These are phyloP conservation scores for Sebastes vulpes DNA, from an alignment of 2,797 vertebrate genomes.

Conservation along the genomic window DNA sequence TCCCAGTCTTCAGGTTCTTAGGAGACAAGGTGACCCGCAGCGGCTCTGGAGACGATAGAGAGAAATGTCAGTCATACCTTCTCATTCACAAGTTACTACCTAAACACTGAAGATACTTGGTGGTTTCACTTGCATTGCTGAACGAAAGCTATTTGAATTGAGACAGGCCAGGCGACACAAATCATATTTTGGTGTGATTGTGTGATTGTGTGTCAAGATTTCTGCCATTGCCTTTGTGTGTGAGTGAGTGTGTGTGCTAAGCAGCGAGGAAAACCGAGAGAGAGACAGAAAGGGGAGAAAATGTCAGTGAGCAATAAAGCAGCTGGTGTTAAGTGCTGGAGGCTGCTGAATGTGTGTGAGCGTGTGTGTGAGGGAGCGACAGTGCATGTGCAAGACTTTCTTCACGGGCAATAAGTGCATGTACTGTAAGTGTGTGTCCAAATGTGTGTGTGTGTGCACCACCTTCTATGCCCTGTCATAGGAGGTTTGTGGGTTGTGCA, in stretches of 20 bases:
- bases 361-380: conserved; percentile 39
- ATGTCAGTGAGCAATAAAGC: conserved; percentile 85
- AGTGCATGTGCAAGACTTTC: conserved; percentile 44
- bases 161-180: conserved; percentile 17
- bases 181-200: conserved; percentile 20
- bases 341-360: conserved; percentile 71
- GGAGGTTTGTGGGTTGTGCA: conserved; percentile 65
- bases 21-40: conserved; percentile 96
- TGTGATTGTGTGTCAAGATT: conserved; percentile 21
- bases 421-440: conserved; percentile 47
- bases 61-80: neutral
- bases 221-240: conserved; percentile 8
- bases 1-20: conserved; percentile 98
- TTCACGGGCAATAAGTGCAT: conserved; percentile 49
- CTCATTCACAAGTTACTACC: neutral
- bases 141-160: conserved; percentile 14
- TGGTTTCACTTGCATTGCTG: conserved; percentile 15
- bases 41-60: conserved; percentile 85
- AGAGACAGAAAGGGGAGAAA: conserved; percentile 77
- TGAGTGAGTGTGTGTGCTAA: conserved; percentile 6
- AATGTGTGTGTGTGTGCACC: conserved; percentile 33
- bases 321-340: conserved; percentile 80
- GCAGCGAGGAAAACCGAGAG: conserved; percentile 61
- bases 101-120: neutral
- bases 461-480: conserved; percentile 77